phyloP scores from a whole-genome alignment of 1,140 invertebrate species.

The Cylas formicarius region DNA sequence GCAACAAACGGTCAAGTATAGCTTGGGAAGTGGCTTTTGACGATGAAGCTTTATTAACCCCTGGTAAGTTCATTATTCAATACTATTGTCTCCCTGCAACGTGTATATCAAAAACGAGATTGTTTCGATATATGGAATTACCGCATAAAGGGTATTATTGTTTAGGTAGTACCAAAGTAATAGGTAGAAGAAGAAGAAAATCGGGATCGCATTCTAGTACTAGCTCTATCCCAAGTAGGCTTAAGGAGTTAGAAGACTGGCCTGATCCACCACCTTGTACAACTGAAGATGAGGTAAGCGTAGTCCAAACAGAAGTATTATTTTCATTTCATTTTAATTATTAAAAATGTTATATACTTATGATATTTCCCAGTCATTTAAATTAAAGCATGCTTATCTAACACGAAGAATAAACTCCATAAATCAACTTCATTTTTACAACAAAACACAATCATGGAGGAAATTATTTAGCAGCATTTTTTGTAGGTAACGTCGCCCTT shows the following conservation, averaged over 20 bases:
- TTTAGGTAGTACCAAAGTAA: slow-evolving; percentile 57
- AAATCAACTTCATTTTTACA: too few species aligned
- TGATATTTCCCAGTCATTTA: too few species aligned
- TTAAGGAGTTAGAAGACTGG: slow-evolving; percentile 59
- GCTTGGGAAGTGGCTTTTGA: slow-evolving; percentile 76
- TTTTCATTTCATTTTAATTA: too few species aligned
- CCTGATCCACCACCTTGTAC: slow-evolving; percentile 56
- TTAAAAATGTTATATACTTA: too few species aligned
- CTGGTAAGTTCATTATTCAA: slow-evolving; percentile 47
- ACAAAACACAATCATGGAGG: too few species aligned
- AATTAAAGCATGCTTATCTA: too few species aligned
- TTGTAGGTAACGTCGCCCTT: slow-evolving; percentile 60
- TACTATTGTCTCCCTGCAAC: too few species aligned
- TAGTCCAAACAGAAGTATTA: too few species aligned
- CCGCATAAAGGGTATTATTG: not conserved
- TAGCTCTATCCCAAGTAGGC: slow-evolving; percentile 50
- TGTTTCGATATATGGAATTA: too few species aligned
- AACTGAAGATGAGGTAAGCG: slow-evolving; percentile 57
- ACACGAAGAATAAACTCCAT: too few species aligned
- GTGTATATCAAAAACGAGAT: too few species aligned
- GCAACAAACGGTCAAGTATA: slow-evolving; percentile 66
- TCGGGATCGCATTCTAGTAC: slow-evolving; percentile 53
- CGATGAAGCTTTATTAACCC: slow-evolving; percentile 57
- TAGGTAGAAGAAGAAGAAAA: slow-evolving; percentile 52
- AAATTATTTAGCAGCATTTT: too few species aligned